phyloP scores from a whole-genome alignment of 2,113 vertebrate genomes.

The Tachycineta bicolor region DNA sequence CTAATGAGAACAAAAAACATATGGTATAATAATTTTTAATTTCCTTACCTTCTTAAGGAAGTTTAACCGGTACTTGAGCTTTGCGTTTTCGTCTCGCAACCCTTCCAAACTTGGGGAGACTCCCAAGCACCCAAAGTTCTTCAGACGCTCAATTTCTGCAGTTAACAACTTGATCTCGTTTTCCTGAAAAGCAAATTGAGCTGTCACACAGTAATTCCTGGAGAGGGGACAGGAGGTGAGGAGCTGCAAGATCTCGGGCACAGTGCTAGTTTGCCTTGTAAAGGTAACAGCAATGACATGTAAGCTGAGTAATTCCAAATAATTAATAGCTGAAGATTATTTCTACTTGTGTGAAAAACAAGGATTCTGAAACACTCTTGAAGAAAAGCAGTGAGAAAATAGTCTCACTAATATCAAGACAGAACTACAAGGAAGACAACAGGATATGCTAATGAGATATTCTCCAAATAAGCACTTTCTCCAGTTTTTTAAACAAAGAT shows the following conservation, averaged over 20 bases:
- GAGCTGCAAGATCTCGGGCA: not conserved
- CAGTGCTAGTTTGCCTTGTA: not conserved
- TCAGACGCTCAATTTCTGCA: slow-evolving; percentile 85
- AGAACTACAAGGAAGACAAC: not conserved
- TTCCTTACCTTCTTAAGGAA: slow-evolving; percentile 85
- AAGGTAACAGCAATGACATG: not conserved
- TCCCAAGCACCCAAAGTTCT: slow-evolving; percentile 74
- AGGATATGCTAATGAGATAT: not conserved
- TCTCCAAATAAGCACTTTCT: not conserved
- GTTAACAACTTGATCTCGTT: slow-evolving; percentile 84
- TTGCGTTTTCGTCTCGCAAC: slow-evolving; percentile 87
- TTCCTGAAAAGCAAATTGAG: slow-evolving; percentile 77
- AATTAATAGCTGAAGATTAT: not conserved
- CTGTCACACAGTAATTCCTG: not conserved
- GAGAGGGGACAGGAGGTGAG: not conserved
- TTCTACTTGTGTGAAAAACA: not conserved
- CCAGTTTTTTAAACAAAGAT: not conserved
- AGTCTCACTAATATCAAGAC: not conserved
- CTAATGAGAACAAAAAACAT: not conserved
- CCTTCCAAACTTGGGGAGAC: slow-evolving; percentile 76
- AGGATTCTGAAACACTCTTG: not conserved
- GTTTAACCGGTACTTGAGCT: slow-evolving; percentile 90
- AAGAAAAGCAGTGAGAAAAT: not conserved
- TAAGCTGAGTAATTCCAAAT: not conserved
- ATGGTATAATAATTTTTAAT: not conserved